Evolutionary conservation across 2,113 vertebrate species (phyloP), one percentile per base, ranked within the genome.

Genomic region (Gnathonemus echidnorhynchus): DNA sequence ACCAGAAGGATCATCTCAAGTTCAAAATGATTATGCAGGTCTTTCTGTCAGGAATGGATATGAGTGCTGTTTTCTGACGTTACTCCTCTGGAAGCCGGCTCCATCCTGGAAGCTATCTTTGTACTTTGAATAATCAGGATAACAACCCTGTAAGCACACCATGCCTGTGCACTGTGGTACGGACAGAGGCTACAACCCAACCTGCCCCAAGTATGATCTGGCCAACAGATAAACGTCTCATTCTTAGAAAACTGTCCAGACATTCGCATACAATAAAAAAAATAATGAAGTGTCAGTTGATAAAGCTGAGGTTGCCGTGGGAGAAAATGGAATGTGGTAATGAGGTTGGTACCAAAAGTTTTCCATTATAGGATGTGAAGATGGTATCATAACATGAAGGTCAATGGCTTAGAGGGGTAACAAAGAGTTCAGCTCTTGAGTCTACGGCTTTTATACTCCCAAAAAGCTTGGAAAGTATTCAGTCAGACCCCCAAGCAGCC

Each of bases 251-350:
- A 87, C 4, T 11, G n/a, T 35, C 15, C 50, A 87, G 11, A 10
- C 49, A 15, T 53, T 52, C 27, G 15, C 86, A 53, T 87, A 52
- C 45, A 87, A 52, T 35, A 52, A 49, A 87, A 48, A 86, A 87
- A 50, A 87, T 87, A 87, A 87, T 87, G 49, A 87, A 87, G 85
- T 52, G 85, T 87, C 85, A 52, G 52, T 87, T 87, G 85, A 87
- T 87, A 52, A 87, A 35, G 46, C 49, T 15, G 49, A 87, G 27
- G 85, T 87, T 50, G 45, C 85, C 11, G 85, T 52, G 85, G 21
- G 46, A 87, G 85, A 87, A 87, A 53, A 87, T 53, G 86, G 49
- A 87, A 53, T 53, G 86, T 53, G 49, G 27, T 53, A 53, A 87
- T 87, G 86, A 87, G 50, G 31, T 87, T 87, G 50, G 27, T 53